Evolutionary conservation across 2,888 invertebrate species (phyloP).

Genomic region (Heliconius charithonia): DNA sequence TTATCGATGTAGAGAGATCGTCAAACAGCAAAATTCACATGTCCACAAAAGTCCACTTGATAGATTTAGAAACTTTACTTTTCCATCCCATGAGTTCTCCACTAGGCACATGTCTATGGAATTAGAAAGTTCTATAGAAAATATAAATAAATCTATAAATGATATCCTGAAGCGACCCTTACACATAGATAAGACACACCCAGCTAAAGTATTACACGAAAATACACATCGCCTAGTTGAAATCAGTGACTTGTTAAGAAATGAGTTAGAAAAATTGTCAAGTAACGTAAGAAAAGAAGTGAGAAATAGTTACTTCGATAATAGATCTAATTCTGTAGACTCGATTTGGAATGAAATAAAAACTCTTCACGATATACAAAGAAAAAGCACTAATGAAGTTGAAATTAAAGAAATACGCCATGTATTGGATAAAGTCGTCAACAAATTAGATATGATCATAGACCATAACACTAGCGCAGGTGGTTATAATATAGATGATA

Average conservation of each 20-base stretch:
- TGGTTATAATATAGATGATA: constrained; percentile 56
- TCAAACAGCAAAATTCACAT: neutral
- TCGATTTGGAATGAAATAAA: constrained; percentile 60
- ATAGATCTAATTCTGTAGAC: constrained; percentile 51
- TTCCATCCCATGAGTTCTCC: constrained; percentile 17
- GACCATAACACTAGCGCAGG: constrained; percentile 44
- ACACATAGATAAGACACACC: constrained; percentile 50
- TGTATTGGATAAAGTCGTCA: constrained; percentile 58
- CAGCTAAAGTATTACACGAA: constrained; percentile 55
- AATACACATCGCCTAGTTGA: constrained; percentile 60
- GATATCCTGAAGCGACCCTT: constrained; percentile 51
- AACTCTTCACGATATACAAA: constrained; percentile 58
- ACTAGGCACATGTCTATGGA: constrained; percentile 40
- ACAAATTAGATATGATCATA: constrained; percentile 51
- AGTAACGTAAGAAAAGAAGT: constrained; percentile 56
- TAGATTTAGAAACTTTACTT: neutral
- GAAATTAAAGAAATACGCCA: constrained; percentile 59
- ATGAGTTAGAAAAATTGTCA: constrained; percentile 62
- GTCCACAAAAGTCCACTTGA: constrained; percentile 16
- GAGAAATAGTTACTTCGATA: constrained; percentile 46
- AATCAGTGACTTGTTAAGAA: constrained; percentile 59
- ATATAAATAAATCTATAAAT: constrained; percentile 52
- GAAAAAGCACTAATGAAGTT: constrained; percentile 54
- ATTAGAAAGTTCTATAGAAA: constrained; percentile 50
- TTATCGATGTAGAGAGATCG: constrained; percentile 48